These are phyloP conservation scores for Gymnocephalus cernua DNA, from an alignment of 2,113 vertebrate species.

Conservation along the genomic window DNA sequence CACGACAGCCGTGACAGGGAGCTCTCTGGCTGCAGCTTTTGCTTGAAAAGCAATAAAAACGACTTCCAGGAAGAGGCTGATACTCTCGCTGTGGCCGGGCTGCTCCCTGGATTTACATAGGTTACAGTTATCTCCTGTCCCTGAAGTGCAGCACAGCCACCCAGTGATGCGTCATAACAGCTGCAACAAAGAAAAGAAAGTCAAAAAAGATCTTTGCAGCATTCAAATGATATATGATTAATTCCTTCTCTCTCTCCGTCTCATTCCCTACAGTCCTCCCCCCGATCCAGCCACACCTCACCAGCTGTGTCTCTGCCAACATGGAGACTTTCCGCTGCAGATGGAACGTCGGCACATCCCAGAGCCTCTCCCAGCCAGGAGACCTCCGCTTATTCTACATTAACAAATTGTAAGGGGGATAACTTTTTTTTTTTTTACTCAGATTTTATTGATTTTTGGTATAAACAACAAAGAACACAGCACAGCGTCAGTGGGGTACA, in stretches of 20 bases:
- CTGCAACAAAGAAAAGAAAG: neutral
- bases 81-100: slow-evolving; percentile 13
- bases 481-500: no score
- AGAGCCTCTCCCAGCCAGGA: slow-evolving; percentile 81
- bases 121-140: slow-evolving; percentile 16
- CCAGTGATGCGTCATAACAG: neutral
- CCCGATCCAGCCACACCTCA: slow-evolving; percentile 81
- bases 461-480: no score
- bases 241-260: neutral
- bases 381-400: slow-evolving; percentile 88
- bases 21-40: slow-evolving; percentile 41
- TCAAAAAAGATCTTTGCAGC: neutral
- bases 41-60: slow-evolving; percentile 33
- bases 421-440: no score
- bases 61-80: slow-evolving; percentile 70
- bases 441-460: no score
- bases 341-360: slow-evolving; percentile 86
- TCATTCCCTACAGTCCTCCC: slow-evolving; percentile 71
- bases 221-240: slow-evolving; percentile 1
- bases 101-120: neutral
- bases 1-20: slow-evolving; percentile 22
- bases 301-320: slow-evolving; percentile 90
- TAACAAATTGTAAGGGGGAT: slow-evolving; percentile 80
- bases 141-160: neutral
- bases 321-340: slow-evolving; percentile 93